Base-by-base conservation (phyloP, 37 sponge, comb jelly and placozoan species). In the Ianthella basta region DNA sequence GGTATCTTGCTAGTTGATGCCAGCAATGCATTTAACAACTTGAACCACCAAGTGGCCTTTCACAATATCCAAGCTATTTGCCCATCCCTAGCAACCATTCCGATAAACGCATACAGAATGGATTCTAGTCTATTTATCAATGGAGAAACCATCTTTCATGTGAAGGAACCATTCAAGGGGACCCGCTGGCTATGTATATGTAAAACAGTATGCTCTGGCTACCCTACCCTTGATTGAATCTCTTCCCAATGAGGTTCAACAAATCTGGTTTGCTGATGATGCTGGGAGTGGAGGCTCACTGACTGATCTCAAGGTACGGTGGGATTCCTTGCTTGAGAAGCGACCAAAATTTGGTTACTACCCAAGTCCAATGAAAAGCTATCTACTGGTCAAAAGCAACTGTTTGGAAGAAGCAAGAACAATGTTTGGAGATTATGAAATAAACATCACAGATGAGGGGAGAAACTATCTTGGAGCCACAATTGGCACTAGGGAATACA, bases 201-300 rank as follows among this genome's bases (percentile, higher is more conserved):
- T 70, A n/a, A n/a, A n/a, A n/a, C n/a, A n/a, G n/a, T n/a, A 70
- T 70, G 72, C 37, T 32, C 24, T 75, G 53, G 78, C 78, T n/a
- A 38, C 53, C 8, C 12, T 41, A 5, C 78, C 78, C 1, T 10
- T 75, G 10, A 50, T 50, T 23, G 25, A 75, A 19, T 18, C 78
- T 14, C 54, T 53, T 50, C 44, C 44, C 15, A 41, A 18, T 13
- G 25, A 40, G 21, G 53, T 75, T 18, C 54, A 75, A 10, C 78
- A 75, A 41, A 75, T 75, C 37, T 75, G 44, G 78, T 75, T 44
- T 75, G 78, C 78, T 25, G 78, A 75, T 41, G 78, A 75, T 41
- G 44, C 78, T 21, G 53, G 54, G 14, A 24, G 54, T 75, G 78
- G 78, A 25, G 78, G 78, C 25, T 19, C 21, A 20, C 14, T 75